Evolutionary conservation across 2,888 invertebrate genomes (phyloP).

Genomic region (Lissocephala sabroskyi): DNA sequence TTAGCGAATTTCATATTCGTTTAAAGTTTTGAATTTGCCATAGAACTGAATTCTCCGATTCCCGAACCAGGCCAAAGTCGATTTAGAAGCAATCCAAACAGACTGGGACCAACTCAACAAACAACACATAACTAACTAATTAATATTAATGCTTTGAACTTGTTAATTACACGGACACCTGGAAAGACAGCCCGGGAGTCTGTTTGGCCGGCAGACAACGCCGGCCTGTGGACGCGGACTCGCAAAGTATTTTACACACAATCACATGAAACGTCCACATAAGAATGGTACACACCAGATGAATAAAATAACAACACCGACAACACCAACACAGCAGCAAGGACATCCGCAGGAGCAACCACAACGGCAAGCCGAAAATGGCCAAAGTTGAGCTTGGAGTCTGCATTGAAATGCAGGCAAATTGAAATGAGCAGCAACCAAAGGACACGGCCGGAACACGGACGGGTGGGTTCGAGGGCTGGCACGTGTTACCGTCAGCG

Average conservation of each 20-base stretch:
- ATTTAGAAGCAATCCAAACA: neutral
- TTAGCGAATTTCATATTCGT: too few species aligned
- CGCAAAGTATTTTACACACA: slow-evolving; percentile 57
- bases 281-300: slow-evolving; percentile 33
- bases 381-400: slow-evolving; percentile 42
- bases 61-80: neutral
- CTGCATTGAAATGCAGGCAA: slow-evolving; percentile 60
- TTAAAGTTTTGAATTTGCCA: too few species aligned
- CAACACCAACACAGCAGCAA: slow-evolving; percentile 8
- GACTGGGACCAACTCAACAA: slow-evolving; percentile 2
- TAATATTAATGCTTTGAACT: slow-evolving; percentile 66
- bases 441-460: neutral
- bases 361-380: slow-evolving; percentile 31
- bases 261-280: slow-evolving; percentile 52
- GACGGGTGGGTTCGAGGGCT: neutral
- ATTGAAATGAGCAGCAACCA: slow-evolving; percentile 43
- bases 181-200: slow-evolving; percentile 17
- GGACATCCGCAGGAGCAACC: neutral
- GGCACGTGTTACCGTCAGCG: slow-evolving; percentile 57
- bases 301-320: slow-evolving; percentile 32
- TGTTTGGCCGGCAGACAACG: too few species aligned
- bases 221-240: too few species aligned
- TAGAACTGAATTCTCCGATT: too few species aligned
- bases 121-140: slow-evolving; percentile 57
- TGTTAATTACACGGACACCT: slow-evolving; percentile 53